Base-by-base conservation (phyloP, 2,113 vertebrate genomes). In the Larimichthys polyactis region DNA sequence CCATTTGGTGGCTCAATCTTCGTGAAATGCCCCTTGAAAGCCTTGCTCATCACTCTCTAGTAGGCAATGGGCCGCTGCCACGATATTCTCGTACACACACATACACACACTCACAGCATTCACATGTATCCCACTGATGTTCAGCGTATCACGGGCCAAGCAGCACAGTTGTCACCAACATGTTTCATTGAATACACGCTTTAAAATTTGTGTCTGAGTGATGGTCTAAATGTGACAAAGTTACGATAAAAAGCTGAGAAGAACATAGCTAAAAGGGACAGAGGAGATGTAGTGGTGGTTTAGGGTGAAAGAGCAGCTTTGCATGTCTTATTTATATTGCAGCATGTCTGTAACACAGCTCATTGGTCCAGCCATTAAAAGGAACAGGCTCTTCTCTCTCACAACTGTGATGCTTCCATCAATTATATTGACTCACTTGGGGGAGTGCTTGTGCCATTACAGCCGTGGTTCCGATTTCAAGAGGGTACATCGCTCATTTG, bases 311-410 rank as follows among this genome's bases (percentile, higher is more conserved):
- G 67, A 71, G 55, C 36, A 79, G 70, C 64, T 82, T 79, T 84
- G 79, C 62, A 55, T 71, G 81, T 84, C 55, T 85, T 79, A 60
- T 87, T 75, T 75, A 14, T 79, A 79, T 60, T 75, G 64, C 85
- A 88, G 83, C 57, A 81, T 81, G 83, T 83, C 48, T 73, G 71
- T 77, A 85, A 75, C 71, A 86, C 79, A 92, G 82, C 83, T 82
- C 85, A 82, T 85, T 87, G 78, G 74, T n/a, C 69, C 17, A 43
- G 40, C 78, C 76, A 86, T 89, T 87, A 92, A 70, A 80, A 40
- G 74, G 57, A 89, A 63, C 65, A 82, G 54, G 10, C 71, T 72
- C 51, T 72, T 62, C 69, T 81, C 77, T 58, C 27, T 58, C 79
- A 79, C 83, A 82, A 71, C 69, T 79, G 64, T 59, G 78, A 78